Base-by-base conservation (phyloP, 2,888 invertebrate species). In the Acanthosoma haemorrhoidale region DNA sequence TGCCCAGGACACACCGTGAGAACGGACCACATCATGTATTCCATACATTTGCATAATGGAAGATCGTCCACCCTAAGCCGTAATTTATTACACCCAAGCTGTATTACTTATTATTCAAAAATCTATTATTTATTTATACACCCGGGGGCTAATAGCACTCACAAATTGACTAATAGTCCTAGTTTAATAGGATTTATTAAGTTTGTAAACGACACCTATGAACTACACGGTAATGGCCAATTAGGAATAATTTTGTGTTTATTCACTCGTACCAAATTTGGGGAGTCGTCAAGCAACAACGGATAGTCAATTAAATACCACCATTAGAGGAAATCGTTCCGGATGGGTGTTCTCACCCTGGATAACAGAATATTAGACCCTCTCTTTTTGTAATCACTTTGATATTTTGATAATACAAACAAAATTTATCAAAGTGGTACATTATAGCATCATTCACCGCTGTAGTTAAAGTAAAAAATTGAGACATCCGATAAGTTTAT, bases 1-100 rank as follows among this genome's bases (percentile, higher is more conserved):
- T 2, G 51, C 21, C 51, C 18, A 21, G 4, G 43, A 3, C 1
- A n/a, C n/a, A 6, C 51, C 29, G 6, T 51, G 51, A n/a, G 51
- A 51, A n/a, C n/a, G n/a, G n/a, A n/a, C n/a, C n/a, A n/a, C n/a
- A n/a, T n/a, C n/a, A n/a, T n/a, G n/a, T n/a, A n/a, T n/a, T n/a
- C n/a, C n/a, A n/a, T n/a, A n/a, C n/a, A 51, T 51, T 51, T 51
- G 51, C 51, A 51, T 51, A 51, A 51, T 51, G 11, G 13, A n/a
- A n/a, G n/a, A n/a, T n/a, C n/a, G 25, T 25, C 25, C 1, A 25
- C 25, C 29, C 51, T n/a, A n/a, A 25, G 3, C 21, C 11, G 9
- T 43, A 43, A 43, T 43, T 25, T 25, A 25, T 51, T n/a, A 51
- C 29, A 25, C 29, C 21, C 51, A 51, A 25, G 51, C 29, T 51